phyloP scores from a whole-genome alignment of 2,113 vertebrate species.

The Corynorhinus townsendii region DNA sequence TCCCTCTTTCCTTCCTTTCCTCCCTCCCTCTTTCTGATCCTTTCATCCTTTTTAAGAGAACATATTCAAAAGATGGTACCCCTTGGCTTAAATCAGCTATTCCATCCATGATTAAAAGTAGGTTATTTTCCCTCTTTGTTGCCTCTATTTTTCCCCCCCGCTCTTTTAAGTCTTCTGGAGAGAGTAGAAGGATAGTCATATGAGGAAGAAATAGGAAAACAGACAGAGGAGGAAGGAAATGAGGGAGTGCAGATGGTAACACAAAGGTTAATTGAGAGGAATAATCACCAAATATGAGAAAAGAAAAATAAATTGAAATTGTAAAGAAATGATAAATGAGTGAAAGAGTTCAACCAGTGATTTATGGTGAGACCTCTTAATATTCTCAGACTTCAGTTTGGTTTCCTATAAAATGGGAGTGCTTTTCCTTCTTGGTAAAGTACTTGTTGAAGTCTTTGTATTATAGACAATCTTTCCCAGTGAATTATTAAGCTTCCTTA shows the following conservation, averaged over 20 bases:
- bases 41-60: background rate
- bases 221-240: background rate
- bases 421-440: background rate
- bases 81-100: background rate
- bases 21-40: background rate
- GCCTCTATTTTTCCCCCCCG: background rate
- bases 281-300: background rate
- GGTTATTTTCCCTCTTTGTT: background rate
- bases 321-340: background rate
- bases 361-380: background rate
- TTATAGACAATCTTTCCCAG: background rate
- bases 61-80: background rate
- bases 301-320: background rate
- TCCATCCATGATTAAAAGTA: background rate
- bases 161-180: background rate
- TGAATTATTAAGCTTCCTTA: background rate
- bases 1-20: accelerated
- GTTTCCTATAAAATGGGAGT: background rate
- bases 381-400: constrained; percentile 2
- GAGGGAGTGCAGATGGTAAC: background rate
- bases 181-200: background rate
- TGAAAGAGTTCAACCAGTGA: background rate
- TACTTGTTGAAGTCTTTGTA: background rate
- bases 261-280: constrained; percentile 32
- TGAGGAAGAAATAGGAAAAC: background rate